Evolutionary conservation across 1,140 invertebrate species (phyloP).

Genomic region (Zaprionus kolodkinae): DNA sequence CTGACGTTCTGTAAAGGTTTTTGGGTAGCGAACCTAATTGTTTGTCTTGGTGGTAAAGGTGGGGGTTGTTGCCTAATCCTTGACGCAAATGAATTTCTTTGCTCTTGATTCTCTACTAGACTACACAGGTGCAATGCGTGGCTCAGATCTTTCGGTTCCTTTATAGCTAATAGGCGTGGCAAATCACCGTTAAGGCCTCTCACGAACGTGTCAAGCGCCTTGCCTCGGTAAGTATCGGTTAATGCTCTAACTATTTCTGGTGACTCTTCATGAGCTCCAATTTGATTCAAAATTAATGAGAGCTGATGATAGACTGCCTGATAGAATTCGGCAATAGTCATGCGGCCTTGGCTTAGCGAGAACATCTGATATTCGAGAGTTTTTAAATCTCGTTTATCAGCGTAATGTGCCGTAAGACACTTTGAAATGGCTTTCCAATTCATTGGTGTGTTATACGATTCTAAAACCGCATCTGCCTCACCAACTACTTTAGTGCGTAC

Average conservation of each 20-base stretch:
- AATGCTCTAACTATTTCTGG: not conserved
- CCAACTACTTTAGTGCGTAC: not conserved
- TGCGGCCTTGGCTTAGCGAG: not conserved
- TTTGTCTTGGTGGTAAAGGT: conserved; percentile 11
- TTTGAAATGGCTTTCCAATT: no score
- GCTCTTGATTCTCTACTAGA: not conserved
- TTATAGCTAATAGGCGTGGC: conserved; percentile 7
- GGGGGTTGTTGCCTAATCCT: not conserved
- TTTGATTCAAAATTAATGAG: conserved; percentile 2
- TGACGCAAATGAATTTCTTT: not conserved
- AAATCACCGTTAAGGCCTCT: not conserved
- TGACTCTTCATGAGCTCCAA: conserved; percentile 1
- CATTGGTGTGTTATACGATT: no score
- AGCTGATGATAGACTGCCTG: conserved; percentile 8
- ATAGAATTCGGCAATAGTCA: not conserved
- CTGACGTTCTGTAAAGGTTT: no score
- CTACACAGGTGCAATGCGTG: not conserved
- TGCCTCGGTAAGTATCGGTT: not conserved
- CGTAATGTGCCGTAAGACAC: not conserved
- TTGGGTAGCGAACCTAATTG: not conserved
- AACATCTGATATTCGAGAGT: conserved; percentile 17
- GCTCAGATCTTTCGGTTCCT: conserved; percentile 15
- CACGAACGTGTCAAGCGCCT: conserved; percentile 7
- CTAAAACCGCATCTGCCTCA: not conserved
- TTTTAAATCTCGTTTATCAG: conserved; percentile 3